phyloP scores from a whole-genome alignment of 2,797 vertebrate genomes.

The Sebastes taczanowskii region DNA sequence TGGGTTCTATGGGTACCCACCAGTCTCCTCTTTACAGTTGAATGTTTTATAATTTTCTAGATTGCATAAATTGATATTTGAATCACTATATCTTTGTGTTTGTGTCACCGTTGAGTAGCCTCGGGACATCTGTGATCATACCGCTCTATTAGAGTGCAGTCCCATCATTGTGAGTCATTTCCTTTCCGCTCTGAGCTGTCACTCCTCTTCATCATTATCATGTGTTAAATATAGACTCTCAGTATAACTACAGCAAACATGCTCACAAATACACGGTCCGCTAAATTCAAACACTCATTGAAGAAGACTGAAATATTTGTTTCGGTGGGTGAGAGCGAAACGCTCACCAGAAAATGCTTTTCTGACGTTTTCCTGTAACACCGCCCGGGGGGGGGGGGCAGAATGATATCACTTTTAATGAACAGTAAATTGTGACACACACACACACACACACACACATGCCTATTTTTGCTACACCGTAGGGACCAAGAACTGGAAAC shows the following conservation, averaged over 20 bases:
- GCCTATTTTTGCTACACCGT: too few relatives aligned
- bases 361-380: background rate
- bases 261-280: background rate
- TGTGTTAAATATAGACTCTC: constrained; percentile 51
- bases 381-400: background rate
- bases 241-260: constrained; percentile 19
- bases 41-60: background rate
- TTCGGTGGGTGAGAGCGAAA: background rate
- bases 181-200: constrained; percentile 50
- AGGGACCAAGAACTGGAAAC: too few relatives aligned
- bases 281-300: background rate
- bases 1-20: too few relatives aligned
- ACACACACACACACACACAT: too few relatives aligned
- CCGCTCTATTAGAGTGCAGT: constrained; percentile 42
- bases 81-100: background rate
- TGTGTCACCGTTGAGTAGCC: constrained; percentile 6
- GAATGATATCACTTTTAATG: background rate
- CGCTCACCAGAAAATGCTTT: background rate
- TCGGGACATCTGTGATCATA: constrained; percentile 41
- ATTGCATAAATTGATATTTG: background rate
- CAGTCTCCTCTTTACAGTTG: background rate
- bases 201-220: constrained; percentile 63
- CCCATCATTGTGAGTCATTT: constrained; percentile 63
- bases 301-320: background rate
- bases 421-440: background rate